Base-by-base conservation (phyloP, 2,888 invertebrate genomes). In the Rhyacophila evoluta region DNA sequence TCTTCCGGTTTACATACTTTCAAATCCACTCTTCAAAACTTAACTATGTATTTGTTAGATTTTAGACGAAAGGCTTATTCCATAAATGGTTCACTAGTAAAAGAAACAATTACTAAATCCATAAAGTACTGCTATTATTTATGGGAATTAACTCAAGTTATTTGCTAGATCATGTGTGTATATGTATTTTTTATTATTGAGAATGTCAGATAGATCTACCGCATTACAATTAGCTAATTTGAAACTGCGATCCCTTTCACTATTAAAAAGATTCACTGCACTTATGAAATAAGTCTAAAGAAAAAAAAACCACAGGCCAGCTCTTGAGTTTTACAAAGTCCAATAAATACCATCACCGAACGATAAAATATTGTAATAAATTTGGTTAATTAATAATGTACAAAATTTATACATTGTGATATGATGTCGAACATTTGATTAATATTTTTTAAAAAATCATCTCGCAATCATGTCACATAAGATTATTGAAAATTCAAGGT, bases 341-440 rank as follows among this genome's bases (percentile, higher is more conserved):
- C 55, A 25, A 55, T 10, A 55, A 39, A 19, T 55, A 55, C 55
- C 55, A 19, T 19, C 55, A 55, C 55, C 55, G 19, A 55, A 10
- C 8, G 3, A 19, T 55, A 19, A 25, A 55, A 55, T 55, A 55
- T 25, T 55, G 55, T 55, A 55, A 55, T 19, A 55, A 55, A 55
- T 55, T 55, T 55, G 55, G 55, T 55, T 25, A 55, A 19, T 55
- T 8, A 25, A 55, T 25, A 55, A 55, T 55, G 55, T 55, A 55
- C 55, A 55, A 19, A 19, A 4, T 55, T 25, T 55, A 55, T 55
- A 25, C 2, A 19, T 55, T 55, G 19, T 55, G 55, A 55, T 55
- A 55, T 55, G 55, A 55, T 19, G 19, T 55, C 19, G 3, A 55
- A 25, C 55, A 25, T 55, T 33, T 25, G 19, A 6, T 25, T 55